phyloP scores from a whole-genome alignment of 2,888 invertebrate genomes.

The Ophioninae sp. region DNA sequence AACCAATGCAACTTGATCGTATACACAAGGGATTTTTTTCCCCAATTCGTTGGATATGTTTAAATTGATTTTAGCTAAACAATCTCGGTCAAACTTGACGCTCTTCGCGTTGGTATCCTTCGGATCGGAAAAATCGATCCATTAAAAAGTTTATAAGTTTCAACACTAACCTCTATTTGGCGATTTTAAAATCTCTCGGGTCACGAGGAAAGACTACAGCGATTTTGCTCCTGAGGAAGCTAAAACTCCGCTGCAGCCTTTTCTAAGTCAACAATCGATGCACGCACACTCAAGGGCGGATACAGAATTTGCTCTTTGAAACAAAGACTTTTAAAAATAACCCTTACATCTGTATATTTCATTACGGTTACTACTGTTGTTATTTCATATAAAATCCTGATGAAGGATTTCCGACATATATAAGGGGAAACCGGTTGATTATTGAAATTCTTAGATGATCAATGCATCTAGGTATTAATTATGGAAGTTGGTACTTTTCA shows the following conservation, averaged over 20 bases:
- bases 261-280: not conserved
- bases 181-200: not conserved
- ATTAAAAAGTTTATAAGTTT: not conserved
- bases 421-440: too few species aligned
- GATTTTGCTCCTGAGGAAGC: not conserved
- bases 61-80: not conserved
- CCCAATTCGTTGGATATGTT: not conserved
- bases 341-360: too few species aligned
- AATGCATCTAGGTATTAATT: too few species aligned
- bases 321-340: too few species aligned
- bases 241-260: not conserved
- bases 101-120: not conserved
- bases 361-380: too few species aligned
- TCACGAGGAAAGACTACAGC: not conserved
- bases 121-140: not conserved
- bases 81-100: not conserved
- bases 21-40: slow-evolving; percentile 16
- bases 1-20: slow-evolving; percentile 28
- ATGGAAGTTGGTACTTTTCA: too few species aligned
- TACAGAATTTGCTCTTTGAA: too few species aligned
- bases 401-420: too few species aligned
- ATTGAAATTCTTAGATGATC: too few species aligned
- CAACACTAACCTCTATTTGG: not conserved
- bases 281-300: not conserved
- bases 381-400: too few species aligned